These are phyloP conservation scores for Chymomyza amoena DNA, from an alignment of 2,888 invertebrate genomes.

Conservation along the genomic window DNA sequence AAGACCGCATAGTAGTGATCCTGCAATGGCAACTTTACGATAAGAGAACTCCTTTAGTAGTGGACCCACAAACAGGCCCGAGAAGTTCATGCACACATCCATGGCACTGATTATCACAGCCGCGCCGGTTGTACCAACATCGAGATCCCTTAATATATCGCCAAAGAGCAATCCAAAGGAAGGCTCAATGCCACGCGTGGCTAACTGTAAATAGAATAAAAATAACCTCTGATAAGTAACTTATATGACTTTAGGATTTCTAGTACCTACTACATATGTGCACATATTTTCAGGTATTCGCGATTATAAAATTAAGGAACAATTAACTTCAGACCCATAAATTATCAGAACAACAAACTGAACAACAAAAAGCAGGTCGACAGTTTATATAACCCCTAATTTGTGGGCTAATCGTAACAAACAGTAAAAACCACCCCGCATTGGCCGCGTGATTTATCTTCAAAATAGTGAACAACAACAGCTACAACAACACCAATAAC, in stretches of 20 bases:
- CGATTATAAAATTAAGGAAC: background rate
- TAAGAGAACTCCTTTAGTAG: constrained; percentile 87
- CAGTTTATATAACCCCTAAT: constrained; percentile 40
- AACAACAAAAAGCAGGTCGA: background rate
- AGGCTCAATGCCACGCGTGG: constrained; percentile 88
- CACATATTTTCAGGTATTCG: background rate
- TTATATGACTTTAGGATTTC: background rate
- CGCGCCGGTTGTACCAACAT: constrained; percentile 87
- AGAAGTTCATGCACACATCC: constrained; percentile 88
- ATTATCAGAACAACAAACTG: background rate
- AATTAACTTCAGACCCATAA: background rate
- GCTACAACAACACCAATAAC: background rate
- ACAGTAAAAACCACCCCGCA: background rate
- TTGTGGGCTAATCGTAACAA: constrained; percentile 40
- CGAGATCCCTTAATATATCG: constrained; percentile 84
- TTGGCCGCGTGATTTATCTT: constrained; percentile 48
- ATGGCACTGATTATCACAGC: constrained; percentile 87
- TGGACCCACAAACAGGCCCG: constrained; percentile 88
- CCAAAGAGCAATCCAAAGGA: constrained; percentile 90
- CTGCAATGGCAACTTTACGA: constrained; percentile 85
- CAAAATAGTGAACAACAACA: constrained; percentile 29
- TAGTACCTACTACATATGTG: background rate
- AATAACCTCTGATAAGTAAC: background rate
- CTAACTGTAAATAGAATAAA: constrained; percentile 82
- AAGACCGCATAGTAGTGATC: constrained; percentile 83